phyloP scores from a whole-genome alignment of 1,140 invertebrate species.

The Rhyacophila brunnea region DNA sequence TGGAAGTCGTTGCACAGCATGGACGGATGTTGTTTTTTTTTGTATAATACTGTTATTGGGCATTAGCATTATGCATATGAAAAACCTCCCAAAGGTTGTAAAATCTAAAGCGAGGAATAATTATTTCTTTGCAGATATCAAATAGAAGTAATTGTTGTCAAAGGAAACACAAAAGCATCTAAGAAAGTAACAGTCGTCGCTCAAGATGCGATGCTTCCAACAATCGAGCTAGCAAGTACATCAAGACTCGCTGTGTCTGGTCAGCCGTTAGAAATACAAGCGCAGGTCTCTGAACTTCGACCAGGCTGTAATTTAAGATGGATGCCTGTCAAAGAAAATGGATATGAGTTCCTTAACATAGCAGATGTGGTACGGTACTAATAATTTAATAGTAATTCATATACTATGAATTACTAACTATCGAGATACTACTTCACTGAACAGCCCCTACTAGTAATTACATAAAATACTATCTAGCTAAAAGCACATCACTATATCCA shows the following conservation, averaged over 20 bases:
- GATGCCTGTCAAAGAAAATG: conserved; percentile 17
- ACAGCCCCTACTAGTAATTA: no score
- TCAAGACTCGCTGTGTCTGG: conserved; percentile 13
- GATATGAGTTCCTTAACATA: conserved; percentile 13
- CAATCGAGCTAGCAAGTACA: conserved; percentile 17
- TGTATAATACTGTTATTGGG: no score
- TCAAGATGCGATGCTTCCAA: conserved; percentile 27
- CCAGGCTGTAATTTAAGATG: conserved; percentile 23
- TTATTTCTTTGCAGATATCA: conserved; percentile 18
- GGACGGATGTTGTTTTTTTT: no score
- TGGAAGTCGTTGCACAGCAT: no score
- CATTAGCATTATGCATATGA: no score
- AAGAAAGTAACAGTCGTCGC: conserved; percentile 9
- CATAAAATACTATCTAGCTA: no score
- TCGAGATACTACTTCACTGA: no score
- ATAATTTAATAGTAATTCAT: no score
- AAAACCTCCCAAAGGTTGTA: no score
- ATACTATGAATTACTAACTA: no score
- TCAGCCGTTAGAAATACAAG: conserved; percentile 23
- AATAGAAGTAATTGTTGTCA: conserved; percentile 19
- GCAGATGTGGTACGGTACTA: conserved; percentile 13
- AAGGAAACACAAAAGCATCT: conserved; percentile 18
- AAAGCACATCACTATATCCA: no score
- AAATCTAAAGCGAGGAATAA: no score
- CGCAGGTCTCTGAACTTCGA: conserved; percentile 23